Percentiles rank a stretch among this genome's conserved stretches.
phyloP scores from a whole-genome alignment of 2,797 vertebrate species.

The Phalloptychus januarius region DNA sequence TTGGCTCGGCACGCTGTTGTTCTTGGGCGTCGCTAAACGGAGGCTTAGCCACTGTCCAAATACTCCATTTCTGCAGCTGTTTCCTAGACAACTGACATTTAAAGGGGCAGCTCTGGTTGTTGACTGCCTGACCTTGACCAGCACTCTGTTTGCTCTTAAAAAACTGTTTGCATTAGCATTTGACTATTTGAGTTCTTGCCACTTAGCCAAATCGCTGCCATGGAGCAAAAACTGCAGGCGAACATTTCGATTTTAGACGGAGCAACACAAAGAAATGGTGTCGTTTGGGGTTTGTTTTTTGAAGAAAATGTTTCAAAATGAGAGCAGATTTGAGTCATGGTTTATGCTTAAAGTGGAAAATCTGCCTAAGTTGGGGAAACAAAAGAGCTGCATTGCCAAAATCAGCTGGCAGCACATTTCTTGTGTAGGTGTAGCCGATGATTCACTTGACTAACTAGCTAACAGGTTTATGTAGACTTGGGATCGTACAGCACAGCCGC shows the following conservation, averaged over 20 bases:
- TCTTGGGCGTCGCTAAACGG: conserved; percentile 53
- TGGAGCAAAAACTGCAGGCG: not conserved
- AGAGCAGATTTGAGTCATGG: conserved; percentile 40
- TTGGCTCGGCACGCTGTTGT: conserved; percentile 40
- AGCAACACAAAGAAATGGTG: conserved; percentile 8
- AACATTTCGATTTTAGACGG: conserved; percentile 3
- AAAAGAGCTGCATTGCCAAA: conserved; percentile 39
- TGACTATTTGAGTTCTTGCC: conserved; percentile 29
- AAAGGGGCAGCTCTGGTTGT: conserved; percentile 61
- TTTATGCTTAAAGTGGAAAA: conserved; percentile 49
- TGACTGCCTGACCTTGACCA: conserved; percentile 66
- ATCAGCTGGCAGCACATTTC: conserved; percentile 31
- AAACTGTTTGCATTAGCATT: conserved; percentile 40
- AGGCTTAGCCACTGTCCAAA: conserved; percentile 49
- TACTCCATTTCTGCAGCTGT: conserved; percentile 67
- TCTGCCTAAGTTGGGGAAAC: conserved; percentile 34
- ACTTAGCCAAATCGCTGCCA: conserved; percentile 12
- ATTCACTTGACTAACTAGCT: conserved; percentile 48
- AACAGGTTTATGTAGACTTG: conserved; percentile 55
- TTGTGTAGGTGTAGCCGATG: conserved; percentile 43
- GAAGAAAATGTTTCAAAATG: conserved; percentile 15
- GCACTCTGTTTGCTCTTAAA: conserved; percentile 42
- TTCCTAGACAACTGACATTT: conserved; percentile 76
- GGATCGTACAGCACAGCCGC: conserved; percentile 26
- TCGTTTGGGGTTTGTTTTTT: conserved; percentile 6